phyloP scores from a whole-genome alignment of 2,888 invertebrate genomes.

The Acleris literana region DNA sequence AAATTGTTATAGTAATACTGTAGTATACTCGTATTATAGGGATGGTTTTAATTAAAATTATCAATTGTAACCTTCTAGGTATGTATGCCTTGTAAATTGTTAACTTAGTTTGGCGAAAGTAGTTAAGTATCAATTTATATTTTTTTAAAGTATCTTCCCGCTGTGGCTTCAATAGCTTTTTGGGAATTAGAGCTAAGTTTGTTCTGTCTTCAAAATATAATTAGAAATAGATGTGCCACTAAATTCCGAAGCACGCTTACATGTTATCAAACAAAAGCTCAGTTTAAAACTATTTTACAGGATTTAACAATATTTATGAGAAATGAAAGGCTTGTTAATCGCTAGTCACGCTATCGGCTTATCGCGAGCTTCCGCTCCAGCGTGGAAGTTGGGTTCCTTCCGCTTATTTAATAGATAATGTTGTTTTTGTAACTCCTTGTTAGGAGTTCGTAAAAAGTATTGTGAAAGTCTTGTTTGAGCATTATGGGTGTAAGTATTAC shows the following conservation, averaged over 20 bases:
- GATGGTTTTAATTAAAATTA: too few species aligned
- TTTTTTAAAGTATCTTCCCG: too few species aligned
- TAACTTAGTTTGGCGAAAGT: too few species aligned
- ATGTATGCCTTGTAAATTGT: too few species aligned
- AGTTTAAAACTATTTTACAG: constrained; percentile 11
- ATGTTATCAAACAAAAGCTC: not conserved
- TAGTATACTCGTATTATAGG: too few species aligned
- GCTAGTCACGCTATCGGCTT: constrained; percentile 27
- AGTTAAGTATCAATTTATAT: too few species aligned
- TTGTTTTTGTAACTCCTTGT: constrained; percentile 5
- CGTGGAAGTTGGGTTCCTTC: constrained; percentile 19
- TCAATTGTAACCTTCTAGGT: too few species aligned
- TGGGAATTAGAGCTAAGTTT: too few species aligned
- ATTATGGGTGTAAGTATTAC: not conserved
- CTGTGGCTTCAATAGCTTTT: too few species aligned
- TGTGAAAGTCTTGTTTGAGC: not conserved
- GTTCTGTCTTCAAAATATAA: not conserved
- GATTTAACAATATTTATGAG: constrained; percentile 13
- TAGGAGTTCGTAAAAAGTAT: not conserved
- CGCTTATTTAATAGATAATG: constrained; percentile 16
- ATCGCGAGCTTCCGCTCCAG: constrained; percentile 25
- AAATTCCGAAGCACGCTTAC: not conserved
- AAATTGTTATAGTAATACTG: too few species aligned
- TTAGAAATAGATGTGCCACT: too few species aligned
- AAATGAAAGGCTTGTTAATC: constrained; percentile 24